phyloP scores from a whole-genome alignment of 1,140 invertebrate genomes.

The Alviniconcha marisindica region DNA sequence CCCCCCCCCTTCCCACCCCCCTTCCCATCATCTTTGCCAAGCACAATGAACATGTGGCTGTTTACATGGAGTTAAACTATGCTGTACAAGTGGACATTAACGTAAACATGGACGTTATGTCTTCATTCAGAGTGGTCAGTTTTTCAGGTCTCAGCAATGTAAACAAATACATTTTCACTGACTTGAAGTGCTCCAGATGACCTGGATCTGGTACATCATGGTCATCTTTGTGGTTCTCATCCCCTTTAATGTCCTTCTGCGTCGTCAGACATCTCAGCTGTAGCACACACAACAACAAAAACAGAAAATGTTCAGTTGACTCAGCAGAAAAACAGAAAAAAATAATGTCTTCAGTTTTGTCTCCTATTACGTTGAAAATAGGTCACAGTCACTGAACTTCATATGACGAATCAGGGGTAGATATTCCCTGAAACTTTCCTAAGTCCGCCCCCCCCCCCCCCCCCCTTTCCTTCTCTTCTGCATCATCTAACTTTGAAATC shows the following conservation, averaged over 20 bases:
- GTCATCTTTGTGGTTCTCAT: conserved; percentile 49
- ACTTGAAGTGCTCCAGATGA: conserved; percentile 64
- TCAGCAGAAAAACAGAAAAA: neutral
- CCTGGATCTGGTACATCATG: conserved; percentile 59
- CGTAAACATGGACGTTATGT: neutral
- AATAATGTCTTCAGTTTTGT: neutral
- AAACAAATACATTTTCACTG: conserved; percentile 27
- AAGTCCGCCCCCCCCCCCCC: too few species aligned
- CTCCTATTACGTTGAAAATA: neutral
- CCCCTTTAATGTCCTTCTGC: conserved; percentile 48
- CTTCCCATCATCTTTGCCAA: too few species aligned
- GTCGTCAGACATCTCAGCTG: conserved; percentile 45
- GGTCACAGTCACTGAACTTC: neutral
- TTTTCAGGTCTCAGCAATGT: too few species aligned
- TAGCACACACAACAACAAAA: neutral
- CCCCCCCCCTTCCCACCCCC: too few species aligned
- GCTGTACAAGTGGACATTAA: neutral
- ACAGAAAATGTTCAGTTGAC: neutral
- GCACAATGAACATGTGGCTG: too few species aligned
- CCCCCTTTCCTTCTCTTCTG: too few species aligned
- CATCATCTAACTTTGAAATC: too few species aligned
- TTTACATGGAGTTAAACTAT: neutral
- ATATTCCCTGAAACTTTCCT: too few species aligned
- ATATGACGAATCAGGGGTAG: too few species aligned
- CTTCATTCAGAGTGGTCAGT: neutral